Evolutionary conservation across 2,797 vertebrate species (phyloP), one percentile per base, ranked within the genome.

Genomic region (Antrozous pallidus): DNA sequence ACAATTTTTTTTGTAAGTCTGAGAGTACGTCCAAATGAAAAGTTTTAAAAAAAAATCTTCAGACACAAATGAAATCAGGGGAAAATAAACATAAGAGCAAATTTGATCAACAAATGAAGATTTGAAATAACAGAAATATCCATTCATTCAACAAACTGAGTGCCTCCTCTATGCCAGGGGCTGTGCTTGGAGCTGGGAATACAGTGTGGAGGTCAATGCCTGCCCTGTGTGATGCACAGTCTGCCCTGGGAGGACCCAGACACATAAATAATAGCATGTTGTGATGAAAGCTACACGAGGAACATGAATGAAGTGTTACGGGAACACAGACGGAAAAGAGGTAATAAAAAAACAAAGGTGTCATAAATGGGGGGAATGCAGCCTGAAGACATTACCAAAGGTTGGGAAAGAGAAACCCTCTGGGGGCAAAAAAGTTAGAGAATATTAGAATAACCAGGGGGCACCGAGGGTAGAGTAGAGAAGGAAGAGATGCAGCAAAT

Each of bases 11-110:
- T 93, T 73, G 24, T 65, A 95, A 91, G 45, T 88, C 82, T 83
- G 36, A 90, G 83, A 83, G 51, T 80, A 67, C 42, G 91, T 93
- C 67, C n/a, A 95, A 95, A 58, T 58, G 16, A 85, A 93, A 85
- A 71, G 31, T 65, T 67, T 28, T 65, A 24, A 73, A 45, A 69
- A 81, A 47, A 65, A 61, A 49, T 11, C 22, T n/a, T 45, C 67
- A 74, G 49, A 51, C 47, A 42, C 17, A 65, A 45, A 69, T 67
- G 22, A 93, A 96, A 71, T 80, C 16, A 8, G 51, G 24, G 38
- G 17, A 63, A 65, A 88, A 91, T 69, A 94, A 92, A 73, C 26
- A 81, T n/a, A 9, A 49, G 70, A 56, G 67, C 6, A 94, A 81
- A 78, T 16, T 13, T 47, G 10, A 40, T 77, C 47, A 95, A 83